phyloP scores from a whole-genome alignment of 2,888 invertebrate species.

The Xiphydria camelus region DNA sequence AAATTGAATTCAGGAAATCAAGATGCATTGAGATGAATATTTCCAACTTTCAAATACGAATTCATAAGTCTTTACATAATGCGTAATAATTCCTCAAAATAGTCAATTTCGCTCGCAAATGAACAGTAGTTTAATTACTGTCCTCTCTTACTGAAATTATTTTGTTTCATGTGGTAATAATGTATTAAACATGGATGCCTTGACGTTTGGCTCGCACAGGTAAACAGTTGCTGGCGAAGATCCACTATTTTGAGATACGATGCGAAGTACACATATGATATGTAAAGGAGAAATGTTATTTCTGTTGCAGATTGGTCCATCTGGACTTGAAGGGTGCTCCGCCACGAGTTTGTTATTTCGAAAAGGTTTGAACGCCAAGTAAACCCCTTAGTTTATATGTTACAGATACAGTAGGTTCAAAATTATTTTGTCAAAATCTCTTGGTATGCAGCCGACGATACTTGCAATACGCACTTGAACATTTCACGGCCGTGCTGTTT shows the following conservation, averaged over 20 bases:
- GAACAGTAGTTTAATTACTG: too few relatives aligned
- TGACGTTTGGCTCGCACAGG: slow-evolving; percentile 60
- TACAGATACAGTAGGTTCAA: background rate
- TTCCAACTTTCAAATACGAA: too few relatives aligned
- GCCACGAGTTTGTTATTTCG: slow-evolving; percentile 64
- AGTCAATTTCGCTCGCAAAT: too few relatives aligned
- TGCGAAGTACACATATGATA: slow-evolving; percentile 10
- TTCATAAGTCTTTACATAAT: too few relatives aligned
- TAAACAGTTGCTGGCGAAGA: slow-evolving; percentile 40
- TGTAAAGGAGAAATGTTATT: slow-evolving; percentile 25
- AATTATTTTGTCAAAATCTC: background rate
- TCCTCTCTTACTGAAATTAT: too few relatives aligned
- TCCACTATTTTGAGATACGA: slow-evolving; percentile 5
- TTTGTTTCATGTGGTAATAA: slow-evolving; percentile 8
- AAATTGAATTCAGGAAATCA: too few relatives aligned
- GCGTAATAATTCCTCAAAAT: too few relatives aligned
- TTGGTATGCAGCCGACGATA: too few relatives aligned
- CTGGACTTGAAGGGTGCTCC: slow-evolving; percentile 78
- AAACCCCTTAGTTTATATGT: slow-evolving; percentile 12
- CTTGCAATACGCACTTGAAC: too few relatives aligned
- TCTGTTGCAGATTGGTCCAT: slow-evolving; percentile 64
- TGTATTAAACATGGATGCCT: slow-evolving; percentile 56
- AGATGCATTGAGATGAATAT: too few relatives aligned
- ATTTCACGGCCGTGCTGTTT: too few relatives aligned
- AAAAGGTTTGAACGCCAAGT: slow-evolving; percentile 58